Conservation (phyloP, 2,888 invertebrate genomes). For the Hydrotaea cyrtoneurina region DNA sequence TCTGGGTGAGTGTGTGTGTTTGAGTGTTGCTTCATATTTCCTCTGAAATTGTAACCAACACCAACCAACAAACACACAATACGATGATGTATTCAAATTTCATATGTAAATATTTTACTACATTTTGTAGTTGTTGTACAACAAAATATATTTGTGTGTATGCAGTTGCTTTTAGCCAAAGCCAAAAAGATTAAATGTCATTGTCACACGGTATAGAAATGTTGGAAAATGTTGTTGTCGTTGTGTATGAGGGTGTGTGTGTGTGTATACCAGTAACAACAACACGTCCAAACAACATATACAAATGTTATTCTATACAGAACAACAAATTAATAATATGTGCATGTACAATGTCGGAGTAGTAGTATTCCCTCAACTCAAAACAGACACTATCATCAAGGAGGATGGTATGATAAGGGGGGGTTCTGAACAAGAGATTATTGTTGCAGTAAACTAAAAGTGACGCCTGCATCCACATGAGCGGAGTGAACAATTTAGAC, state of each 20-base stretch:
- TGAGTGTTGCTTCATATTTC: neutral
- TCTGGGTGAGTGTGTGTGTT: too few relatives aligned
- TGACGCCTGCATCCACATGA: too few relatives aligned
- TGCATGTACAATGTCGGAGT: neutral
- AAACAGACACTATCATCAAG: neutral
- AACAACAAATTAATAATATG: slow-evolving; percentile 46
- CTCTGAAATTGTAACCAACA: slow-evolving; percentile 18
- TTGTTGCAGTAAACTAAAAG: too few relatives aligned
- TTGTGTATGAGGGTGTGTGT: neutral
- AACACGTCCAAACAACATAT: slow-evolving; percentile 21
- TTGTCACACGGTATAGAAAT: slow-evolving; percentile 48
- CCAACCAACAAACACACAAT: neutral
- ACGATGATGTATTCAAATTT: slow-evolving; percentile 62
- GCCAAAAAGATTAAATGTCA: slow-evolving; percentile 55
- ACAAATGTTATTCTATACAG: slow-evolving; percentile 47
- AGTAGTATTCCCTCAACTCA: neutral
- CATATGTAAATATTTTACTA: slow-evolving; percentile 58
- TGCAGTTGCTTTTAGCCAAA: slow-evolving; percentile 20
- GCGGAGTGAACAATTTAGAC: too few relatives aligned
- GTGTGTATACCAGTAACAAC: neutral
- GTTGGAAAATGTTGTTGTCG: neutral
- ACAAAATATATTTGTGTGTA: neutral
- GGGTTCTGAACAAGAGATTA: neutral
- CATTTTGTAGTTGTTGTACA: slow-evolving; percentile 3
- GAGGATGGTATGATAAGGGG: neutral